Conservation (phyloP, 2,797 vertebrate genomes). For the Paedocypris micromegethes region DNA sequence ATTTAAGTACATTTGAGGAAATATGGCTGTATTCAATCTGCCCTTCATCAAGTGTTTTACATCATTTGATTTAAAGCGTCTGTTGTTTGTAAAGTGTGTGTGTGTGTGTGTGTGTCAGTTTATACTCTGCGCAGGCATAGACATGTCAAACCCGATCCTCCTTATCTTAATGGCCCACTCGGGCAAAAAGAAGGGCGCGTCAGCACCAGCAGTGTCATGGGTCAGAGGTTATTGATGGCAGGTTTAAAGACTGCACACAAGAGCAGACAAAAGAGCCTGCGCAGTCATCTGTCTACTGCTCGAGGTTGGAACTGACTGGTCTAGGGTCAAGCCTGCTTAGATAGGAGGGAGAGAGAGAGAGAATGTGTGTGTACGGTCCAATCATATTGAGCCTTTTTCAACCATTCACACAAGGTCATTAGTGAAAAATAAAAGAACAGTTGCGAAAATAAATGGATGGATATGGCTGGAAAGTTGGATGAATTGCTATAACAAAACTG, state of each 20-base stretch:
- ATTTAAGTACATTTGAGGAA: not conserved
- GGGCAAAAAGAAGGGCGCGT: conserved; percentile 5
- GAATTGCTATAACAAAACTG: too few species aligned
- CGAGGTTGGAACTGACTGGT: conserved; percentile 27
- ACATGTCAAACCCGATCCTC: conserved; percentile 7
- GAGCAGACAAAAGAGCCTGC: conserved; percentile 5
- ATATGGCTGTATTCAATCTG: not conserved
- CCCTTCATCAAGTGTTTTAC: conserved; percentile 2
- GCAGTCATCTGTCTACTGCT: conserved; percentile 23
- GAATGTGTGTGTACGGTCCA: not conserved
- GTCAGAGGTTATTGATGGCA: conserved; percentile 14
- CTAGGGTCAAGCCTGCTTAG: conserved; percentile 13
- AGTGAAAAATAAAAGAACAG: too few species aligned
- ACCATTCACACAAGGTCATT: too few species aligned
- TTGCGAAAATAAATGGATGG: too few species aligned
- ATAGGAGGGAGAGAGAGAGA: not conserved
- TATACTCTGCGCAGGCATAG: not conserved
- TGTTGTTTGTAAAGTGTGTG: conserved; percentile 21
- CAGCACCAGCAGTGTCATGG: conserved; percentile 20
- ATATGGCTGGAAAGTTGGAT: too few species aligned
- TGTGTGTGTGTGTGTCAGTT: not conserved
- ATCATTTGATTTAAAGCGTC: too few species aligned
- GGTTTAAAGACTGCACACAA: conserved; percentile 15
- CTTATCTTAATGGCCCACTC: conserved; percentile 30
- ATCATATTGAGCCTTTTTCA: too few species aligned